phyloP scores from a whole-genome alignment of 2,888 invertebrate species.

The Elmis aenea region DNA sequence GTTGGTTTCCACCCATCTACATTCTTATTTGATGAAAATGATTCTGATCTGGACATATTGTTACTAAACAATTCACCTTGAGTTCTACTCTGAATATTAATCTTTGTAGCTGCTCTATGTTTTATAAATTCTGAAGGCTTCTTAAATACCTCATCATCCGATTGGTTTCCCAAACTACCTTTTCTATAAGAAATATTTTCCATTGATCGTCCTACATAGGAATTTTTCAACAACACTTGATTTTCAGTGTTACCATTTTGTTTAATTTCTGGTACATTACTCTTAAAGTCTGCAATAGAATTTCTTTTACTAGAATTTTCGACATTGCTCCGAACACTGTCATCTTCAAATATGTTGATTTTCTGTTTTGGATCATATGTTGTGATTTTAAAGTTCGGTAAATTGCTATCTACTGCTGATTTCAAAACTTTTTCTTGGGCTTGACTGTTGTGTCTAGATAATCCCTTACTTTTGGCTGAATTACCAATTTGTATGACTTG shows the following conservation, averaged over 20 bases:
- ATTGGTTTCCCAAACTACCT: constrained; percentile 18
- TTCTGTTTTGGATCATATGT: constrained; percentile 45
- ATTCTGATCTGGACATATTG: constrained; percentile 36
- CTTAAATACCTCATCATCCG: constrained; percentile 33
- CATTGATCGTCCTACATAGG: constrained; percentile 30
- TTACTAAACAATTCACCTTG: constrained; percentile 7
- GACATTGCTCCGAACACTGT: constrained; percentile 42
- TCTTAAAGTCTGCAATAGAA: constrained; percentile 18
- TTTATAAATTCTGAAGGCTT: constrained; percentile 28
- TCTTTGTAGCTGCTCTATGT: constrained; percentile 16
- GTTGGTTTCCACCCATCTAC: constrained; percentile 30
- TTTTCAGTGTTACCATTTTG: not conserved
- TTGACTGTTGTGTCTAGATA: constrained; percentile 20
- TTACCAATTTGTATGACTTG: constrained; percentile 24
- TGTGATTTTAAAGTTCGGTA: constrained; percentile 47
- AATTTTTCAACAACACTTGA: constrained; percentile 11
- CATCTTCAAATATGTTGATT: constrained; percentile 47
- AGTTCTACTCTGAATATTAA: constrained; percentile 18
- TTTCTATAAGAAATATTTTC: constrained; percentile 34
- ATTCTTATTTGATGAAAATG: constrained; percentile 36
- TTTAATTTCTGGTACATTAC: not conserved
- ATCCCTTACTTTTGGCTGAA: constrained; percentile 8
- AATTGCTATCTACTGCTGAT: constrained; percentile 25
- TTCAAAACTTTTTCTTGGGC: constrained; percentile 4
- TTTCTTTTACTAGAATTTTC: constrained; percentile 25